Evolutionary conservation across 92 coral and sea anemone genomes (phyloP).

Genomic region (Umimayanthus kanabou): DNA sequence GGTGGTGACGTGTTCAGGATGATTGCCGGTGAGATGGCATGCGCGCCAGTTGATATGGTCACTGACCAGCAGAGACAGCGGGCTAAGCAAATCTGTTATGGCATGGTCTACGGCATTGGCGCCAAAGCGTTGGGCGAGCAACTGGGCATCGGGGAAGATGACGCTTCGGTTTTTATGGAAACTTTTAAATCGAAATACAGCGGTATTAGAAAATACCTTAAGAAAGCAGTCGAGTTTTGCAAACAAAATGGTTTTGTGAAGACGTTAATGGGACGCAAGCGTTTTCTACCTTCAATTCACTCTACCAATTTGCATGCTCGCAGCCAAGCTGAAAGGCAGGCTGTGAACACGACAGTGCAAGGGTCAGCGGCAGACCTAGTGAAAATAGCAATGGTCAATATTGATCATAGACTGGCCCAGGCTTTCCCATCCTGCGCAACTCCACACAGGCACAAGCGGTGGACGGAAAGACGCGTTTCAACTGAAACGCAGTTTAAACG

Average conservation of each 20-base stretch:
- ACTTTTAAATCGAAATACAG: constrained; percentile 85
- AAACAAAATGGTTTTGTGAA: constrained; percentile 79
- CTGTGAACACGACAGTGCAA: constrained; percentile 97
- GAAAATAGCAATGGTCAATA: constrained; percentile 91
- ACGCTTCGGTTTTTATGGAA: constrained; percentile 83
- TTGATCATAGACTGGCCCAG: constrained; percentile 74
- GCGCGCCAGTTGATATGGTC: constrained; percentile 71
- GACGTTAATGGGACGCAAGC: constrained; percentile 82
- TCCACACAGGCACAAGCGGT: constrained; percentile 74
- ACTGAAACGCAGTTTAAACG: constrained; percentile 25
- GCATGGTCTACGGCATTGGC: constrained; percentile 95
- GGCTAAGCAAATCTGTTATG: constrained; percentile 96
- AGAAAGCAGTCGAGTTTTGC: constrained; percentile 85
- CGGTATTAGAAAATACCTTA: constrained; percentile 78
- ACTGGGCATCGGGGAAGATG: constrained; percentile 79
- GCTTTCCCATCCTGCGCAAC: constrained; percentile 68
- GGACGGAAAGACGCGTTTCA: constrained; percentile 1
- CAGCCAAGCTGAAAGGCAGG: constrained; percentile 95
- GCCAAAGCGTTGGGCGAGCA: constrained; percentile 95
- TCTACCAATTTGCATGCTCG: constrained; percentile 84
- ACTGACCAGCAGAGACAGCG: constrained; percentile 89
- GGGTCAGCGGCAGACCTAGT: constrained; percentile 99
- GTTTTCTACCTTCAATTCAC: constrained; percentile 84
- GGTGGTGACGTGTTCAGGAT: constrained; percentile 97
- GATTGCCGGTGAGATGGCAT: constrained; percentile 92